Percentiles rank a stretch among this genome's conserved stretches.
phyloP scores from a whole-genome alignment of 2,888 invertebrate genomes.

The Melikaiella ostensackeni region DNA sequence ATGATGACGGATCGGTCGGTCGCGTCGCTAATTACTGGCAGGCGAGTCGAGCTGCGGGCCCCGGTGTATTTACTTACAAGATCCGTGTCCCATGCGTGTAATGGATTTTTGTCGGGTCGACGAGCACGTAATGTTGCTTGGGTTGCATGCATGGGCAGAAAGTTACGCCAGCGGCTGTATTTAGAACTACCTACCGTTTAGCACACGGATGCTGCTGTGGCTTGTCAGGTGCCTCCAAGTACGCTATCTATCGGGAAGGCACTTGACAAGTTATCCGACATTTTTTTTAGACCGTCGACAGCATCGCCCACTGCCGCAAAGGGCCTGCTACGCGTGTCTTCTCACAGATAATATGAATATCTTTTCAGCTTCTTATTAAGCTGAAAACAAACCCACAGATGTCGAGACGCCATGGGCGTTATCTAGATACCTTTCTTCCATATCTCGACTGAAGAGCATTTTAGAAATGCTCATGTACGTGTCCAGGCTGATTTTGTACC shows the following conservation, averaged over 20 bases:
- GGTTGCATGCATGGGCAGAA: conserved; percentile 30
- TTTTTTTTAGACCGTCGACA: conserved; percentile 18
- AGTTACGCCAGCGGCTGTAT: conserved; percentile 41
- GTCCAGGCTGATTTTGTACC: conserved; percentile 4
- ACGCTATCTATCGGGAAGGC: conserved; percentile 15
- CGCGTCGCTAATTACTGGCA: conserved; percentile 63
- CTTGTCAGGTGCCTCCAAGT: conserved; percentile 28
- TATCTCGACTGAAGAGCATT: background rate
- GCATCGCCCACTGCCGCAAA: conserved; percentile 25
- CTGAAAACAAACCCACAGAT: conserved; percentile 37
- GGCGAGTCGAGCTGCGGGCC: conserved; percentile 46
- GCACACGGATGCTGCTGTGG: conserved; percentile 7
- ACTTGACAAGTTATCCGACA: conserved; percentile 30
- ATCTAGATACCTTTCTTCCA: conserved; percentile 10
- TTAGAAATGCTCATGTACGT: background rate
- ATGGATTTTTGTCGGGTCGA: conserved; percentile 55
- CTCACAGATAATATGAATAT: conserved; percentile 32
- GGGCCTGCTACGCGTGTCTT: conserved; percentile 28
- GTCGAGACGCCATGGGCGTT: conserved; percentile 29
- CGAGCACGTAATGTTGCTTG: conserved; percentile 49
- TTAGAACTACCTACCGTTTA: conserved; percentile 39
- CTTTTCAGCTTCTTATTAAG: conserved; percentile 36
- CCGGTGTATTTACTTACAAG: conserved; percentile 52
- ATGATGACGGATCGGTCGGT: conserved; percentile 66
- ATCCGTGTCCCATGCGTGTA: conserved; percentile 53